Percentiles rank a stretch among this genome's conserved stretches.
phyloP scores from a whole-genome alignment of 2,888 invertebrate species.

The Hemicrepidius hirtus region DNA sequence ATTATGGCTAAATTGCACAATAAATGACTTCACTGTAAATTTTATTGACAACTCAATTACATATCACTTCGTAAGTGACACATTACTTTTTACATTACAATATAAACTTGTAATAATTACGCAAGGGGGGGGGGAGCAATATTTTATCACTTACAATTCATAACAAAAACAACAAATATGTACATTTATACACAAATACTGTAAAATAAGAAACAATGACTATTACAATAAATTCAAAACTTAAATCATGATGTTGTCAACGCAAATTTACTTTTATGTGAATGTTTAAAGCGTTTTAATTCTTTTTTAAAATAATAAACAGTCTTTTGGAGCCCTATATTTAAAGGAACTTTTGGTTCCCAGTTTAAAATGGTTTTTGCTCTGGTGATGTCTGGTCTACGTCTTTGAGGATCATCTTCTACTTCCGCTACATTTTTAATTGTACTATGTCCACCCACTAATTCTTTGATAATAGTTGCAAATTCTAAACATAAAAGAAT shows the following conservation, averaged over 20 bases:
- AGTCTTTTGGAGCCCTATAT: conserved; percentile 91
- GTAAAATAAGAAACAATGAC: neutral
- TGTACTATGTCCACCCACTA: conserved; percentile 90
- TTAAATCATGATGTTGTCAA: neutral
- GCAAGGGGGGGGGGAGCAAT: no score
- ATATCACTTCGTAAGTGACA: no score
- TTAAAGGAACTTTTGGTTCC: conserved; percentile 92
- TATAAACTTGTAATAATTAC: no score
- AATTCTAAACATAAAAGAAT: conserved; percentile 79
- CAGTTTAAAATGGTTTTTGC: conserved; percentile 91
- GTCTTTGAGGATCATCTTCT: conserved; percentile 96
- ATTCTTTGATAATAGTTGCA: conserved; percentile 87
- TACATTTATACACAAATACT: neutral
- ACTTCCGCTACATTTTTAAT: conserved; percentile 90
- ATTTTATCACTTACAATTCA: no score
- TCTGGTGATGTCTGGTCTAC: conserved; percentile 94
- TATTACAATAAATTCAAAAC: neutral
- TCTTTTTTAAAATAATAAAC: conserved; percentile 96
- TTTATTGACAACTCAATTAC: no score
- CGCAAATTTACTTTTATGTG: conserved; percentile 61
- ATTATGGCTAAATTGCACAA: no score
- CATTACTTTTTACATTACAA: no score
- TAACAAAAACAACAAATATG: neutral
- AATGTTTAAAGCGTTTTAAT: conserved; percentile 78
- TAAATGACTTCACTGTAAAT: no score